phyloP scores from a whole-genome alignment of 2,113 vertebrate genomes.

The Oreochromis spilurus region DNA sequence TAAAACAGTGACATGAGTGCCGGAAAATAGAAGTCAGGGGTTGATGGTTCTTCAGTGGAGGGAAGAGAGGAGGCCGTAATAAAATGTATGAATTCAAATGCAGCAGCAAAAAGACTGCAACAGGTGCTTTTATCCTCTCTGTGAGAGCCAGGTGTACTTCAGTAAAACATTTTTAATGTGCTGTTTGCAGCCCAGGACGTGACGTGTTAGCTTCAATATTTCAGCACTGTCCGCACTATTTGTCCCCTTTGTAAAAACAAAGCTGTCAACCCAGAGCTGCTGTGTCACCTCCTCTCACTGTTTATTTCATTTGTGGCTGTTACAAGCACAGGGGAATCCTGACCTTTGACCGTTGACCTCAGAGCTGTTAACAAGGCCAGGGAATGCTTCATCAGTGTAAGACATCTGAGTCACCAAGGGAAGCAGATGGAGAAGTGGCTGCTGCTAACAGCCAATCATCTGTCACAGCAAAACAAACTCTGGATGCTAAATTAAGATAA shows the following conservation, averaged over 20 bases:
- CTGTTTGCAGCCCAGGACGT: not conserved
- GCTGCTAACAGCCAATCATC: not conserved
- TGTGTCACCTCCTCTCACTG: not conserved
- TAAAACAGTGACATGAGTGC: not conserved
- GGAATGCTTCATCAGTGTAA: slow-evolving; percentile 22
- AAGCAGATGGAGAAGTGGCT: not conserved
- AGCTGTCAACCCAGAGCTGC: not conserved
- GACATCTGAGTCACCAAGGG: not conserved
- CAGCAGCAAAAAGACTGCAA: not conserved
- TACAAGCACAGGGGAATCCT: not conserved
- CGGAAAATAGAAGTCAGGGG: slow-evolving; percentile 7
- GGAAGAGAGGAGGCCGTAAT: not conserved
- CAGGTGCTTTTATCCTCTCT: not conserved
- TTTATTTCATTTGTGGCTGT: not conserved
- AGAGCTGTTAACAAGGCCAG: not conserved
- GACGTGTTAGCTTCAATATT: not conserved
- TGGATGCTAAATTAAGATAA: not conserved
- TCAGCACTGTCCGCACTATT: too few relatives aligned
- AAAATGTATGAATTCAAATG: not conserved
- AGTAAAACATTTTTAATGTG: not conserved
- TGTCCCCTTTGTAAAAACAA: not conserved
- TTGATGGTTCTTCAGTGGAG: not conserved
- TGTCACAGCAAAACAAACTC: not conserved
- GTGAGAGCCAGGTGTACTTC: not conserved
- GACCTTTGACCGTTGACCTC: slow-evolving; percentile 1